Base-by-base conservation (phyloP, 2,113 vertebrate species). In the Ophiodon elongatus region DNA sequence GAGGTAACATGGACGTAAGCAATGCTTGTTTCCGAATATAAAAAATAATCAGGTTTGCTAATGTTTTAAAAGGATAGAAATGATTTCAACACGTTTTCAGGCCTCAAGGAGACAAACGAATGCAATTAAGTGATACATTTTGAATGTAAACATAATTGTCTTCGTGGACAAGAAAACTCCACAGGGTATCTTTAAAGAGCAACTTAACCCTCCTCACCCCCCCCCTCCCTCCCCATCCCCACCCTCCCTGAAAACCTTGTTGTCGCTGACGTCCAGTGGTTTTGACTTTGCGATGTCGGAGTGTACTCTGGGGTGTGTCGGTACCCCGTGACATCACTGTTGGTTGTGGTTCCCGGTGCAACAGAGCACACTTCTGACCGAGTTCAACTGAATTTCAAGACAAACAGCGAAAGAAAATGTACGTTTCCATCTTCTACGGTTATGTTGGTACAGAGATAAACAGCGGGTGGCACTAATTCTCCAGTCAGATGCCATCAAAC, bases 121-220 rank as follows among this genome's bases (percentile, higher is more conserved):
- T 29, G 2, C 39, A 64, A 77, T 78, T 35, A 29, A 73, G 25
- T 4, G 3, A 73, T 31, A 15, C 35, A 35, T 63, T 75, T 33
- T 86, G 83, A 90, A 89, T 85, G 82, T 86, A 83, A 81, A 80
- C 15, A 1, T 31, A 17, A 0, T 37, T 37, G 19, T 73, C 15
- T 57, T 59, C 27, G 27, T 31, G n/a, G 43, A 65, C 37, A 66
- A 73, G 59, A 83, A 70, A 80, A 47, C 74, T 87, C 74, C 60
- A 79, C 73, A 71, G 54, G 69, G 29, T 74, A 31, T 45, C 76
- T 86, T 88, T 59, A 73, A 39, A 62, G 8, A 50, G 31, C 63
- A 69, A 54, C 70, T 79, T 56, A 35, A 57, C n/a, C n/a, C n/a
- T n/a, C n/a, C n/a, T n/a, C n/a, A n/a, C n/a, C n/a, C n/a, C n/a